phyloP scores from a whole-genome alignment of 2,888 invertebrate genomes.

The Lasioglossum morio region DNA sequence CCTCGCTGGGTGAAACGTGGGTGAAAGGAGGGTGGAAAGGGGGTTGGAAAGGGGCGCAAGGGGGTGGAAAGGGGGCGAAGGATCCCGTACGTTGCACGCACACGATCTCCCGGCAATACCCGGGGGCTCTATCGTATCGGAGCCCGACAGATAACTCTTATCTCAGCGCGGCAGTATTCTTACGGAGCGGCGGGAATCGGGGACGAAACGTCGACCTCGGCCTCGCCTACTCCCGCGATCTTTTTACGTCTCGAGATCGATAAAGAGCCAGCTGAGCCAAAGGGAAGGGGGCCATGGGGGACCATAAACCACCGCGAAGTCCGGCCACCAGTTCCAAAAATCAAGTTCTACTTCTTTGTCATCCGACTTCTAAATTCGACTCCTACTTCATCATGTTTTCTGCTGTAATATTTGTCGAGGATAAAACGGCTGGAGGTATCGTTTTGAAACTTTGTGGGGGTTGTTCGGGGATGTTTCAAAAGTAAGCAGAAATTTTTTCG shows the following conservation, averaged over 20 bases:
- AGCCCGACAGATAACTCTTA: conserved; percentile 82
- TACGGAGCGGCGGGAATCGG: conserved; percentile 66
- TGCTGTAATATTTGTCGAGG: neutral
- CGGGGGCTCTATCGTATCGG: conserved; percentile 82
- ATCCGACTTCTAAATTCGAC: neutral
- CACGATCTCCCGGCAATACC: conserved; percentile 56
- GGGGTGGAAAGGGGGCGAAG: conserved; percentile 57
- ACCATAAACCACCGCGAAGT: neutral
- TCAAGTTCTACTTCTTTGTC: neutral
- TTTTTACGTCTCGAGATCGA: conserved; percentile 18
- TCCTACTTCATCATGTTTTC: neutral
- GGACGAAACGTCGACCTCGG: conserved; percentile 61
- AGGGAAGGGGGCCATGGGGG: neutral
- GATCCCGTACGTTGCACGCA: conserved; percentile 26
- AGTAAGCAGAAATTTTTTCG: no score
- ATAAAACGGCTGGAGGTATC: neutral
- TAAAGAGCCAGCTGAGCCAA: neutral
- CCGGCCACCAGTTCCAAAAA: neutral
- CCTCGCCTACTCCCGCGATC: conserved; percentile 30
- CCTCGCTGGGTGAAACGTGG: conserved; percentile 62
- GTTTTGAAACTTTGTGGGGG: neutral
- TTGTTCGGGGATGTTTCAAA: neutral
- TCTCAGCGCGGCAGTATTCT: conserved; percentile 82
- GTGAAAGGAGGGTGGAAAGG: conserved; percentile 22
- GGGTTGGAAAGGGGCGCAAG: neutral